Base-by-base conservation (phyloP, 2,797 vertebrate genomes). In the Rhinogobio ventralis region DNA sequence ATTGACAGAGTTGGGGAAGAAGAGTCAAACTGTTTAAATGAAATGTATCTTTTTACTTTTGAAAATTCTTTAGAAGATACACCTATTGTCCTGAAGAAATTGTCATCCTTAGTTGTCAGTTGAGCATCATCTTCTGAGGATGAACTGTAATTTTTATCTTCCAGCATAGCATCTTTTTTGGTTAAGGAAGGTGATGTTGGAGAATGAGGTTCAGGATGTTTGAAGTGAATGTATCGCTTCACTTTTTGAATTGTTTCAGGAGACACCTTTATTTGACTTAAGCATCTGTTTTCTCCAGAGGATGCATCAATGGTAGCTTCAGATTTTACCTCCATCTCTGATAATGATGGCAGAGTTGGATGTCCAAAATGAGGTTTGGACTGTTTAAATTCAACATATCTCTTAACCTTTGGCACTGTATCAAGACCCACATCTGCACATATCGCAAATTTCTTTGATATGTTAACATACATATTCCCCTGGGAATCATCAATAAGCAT, bases 371-470 rank as follows among this genome's bases (percentile, higher is more conserved):
- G 28, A 45, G 13, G 71, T 85, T 69, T 51, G 45, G 71, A 83
- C 19, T 36, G 76, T 72, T 69, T 87, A 84, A 89, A 85, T 57
- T 89, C 79, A 83, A 89, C 15, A 72, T 73, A 81, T 11, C 25
- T 53, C 69, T 86, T 86, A 49, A 88, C 67, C 66, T 86, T 85
- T 55, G 85, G 85, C 20, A 85, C 4, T 11, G 68, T 39, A 60
- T 77, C 75, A 53, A 80, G 13, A 71, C 39, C 23, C 7, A 85
- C 28, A 51, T 62, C 53, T 49, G n/a, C 51, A 55, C 23, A 60
- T 28, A 57, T 9, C 6, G 20, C 49, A 69, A 42, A 33, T 68
- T 36, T 66, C 19, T 67, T 4, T 33, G 25, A 28, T 20, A 53
- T 55, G 19, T 77, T 77, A 4, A 45, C 25, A 77, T 42, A 13